A percentile compares a stretch with the other conserved stretches of the same genome.
phyloP scores from a whole-genome alignment of 2,797 vertebrate species.

The Heteromormyrus szaboi region DNA sequence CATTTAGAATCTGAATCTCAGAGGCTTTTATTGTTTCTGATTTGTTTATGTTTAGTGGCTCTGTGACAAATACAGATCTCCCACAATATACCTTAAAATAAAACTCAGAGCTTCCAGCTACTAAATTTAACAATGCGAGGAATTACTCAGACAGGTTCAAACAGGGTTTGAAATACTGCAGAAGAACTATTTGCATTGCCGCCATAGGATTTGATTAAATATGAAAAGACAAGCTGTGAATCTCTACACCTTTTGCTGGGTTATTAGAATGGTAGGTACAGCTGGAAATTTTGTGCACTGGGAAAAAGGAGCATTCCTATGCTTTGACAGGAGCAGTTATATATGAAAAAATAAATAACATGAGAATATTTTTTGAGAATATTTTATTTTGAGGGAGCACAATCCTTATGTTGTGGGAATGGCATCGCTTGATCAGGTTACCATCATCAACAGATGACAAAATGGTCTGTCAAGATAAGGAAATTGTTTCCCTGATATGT shows the following conservation, averaged over 20 bases:
- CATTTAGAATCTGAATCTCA: not conserved
- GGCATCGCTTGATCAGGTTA: not conserved
- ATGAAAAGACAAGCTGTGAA: not conserved
- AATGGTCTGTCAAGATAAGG: not conserved
- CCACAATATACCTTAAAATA: conserved; percentile 1
- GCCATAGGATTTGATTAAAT: not conserved
- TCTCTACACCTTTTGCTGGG: not conserved
- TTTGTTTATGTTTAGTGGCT: not conserved
- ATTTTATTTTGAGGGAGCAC: not conserved
- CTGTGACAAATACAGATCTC: not conserved
- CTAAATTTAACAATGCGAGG: not conserved
- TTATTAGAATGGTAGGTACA: not conserved
- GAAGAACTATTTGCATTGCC: not conserved
- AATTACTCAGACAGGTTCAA: not conserved
- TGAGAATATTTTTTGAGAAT: not conserved
- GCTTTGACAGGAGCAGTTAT: not conserved
- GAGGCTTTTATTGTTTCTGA: not conserved
- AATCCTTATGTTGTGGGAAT: not conserved
- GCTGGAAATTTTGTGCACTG: not conserved
- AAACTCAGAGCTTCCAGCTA: not conserved
- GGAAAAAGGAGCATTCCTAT: not conserved
- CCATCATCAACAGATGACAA: conserved; percentile 3
- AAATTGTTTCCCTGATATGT: not conserved
- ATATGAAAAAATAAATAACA: conserved; percentile 5
- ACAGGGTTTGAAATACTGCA: not conserved